Evolutionary conservation across 2,113 vertebrate species (phyloP).

Genomic region (Psophia crepitans): DNA sequence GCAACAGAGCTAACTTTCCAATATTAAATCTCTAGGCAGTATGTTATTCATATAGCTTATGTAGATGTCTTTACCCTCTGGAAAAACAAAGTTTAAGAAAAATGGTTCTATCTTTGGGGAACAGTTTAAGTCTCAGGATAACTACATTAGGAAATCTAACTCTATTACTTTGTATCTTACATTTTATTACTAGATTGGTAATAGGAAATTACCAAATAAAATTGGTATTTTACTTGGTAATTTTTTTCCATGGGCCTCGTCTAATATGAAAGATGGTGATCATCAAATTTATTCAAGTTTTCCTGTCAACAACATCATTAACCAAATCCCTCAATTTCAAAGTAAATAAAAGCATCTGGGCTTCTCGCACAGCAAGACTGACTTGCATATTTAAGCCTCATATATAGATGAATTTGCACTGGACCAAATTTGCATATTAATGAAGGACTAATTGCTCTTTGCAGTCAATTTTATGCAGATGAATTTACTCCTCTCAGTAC

Average conservation of each 20-base stretch:
- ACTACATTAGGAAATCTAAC: conserved; percentile 49
- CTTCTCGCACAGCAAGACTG: conserved; percentile 67
- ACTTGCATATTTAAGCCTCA: conserved; percentile 72
- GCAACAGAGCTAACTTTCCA: conserved; percentile 34
- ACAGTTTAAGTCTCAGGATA: conserved; percentile 50
- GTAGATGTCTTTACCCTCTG: conserved; percentile 58
- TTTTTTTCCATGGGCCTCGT: conserved; percentile 47
- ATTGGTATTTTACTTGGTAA: conserved; percentile 56
- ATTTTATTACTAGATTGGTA: conserved; percentile 65
- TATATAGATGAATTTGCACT: conserved; percentile 72
- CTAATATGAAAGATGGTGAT: conserved; percentile 70
- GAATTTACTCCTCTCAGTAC: conserved; percentile 72
- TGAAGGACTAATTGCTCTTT: conserved; percentile 79
- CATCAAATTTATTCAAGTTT: conserved; percentile 74
- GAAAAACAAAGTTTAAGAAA: conserved; percentile 64
- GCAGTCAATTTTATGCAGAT: conserved; percentile 76
- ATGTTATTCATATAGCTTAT: conserved; percentile 41
- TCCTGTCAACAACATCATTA: conserved; percentile 77
- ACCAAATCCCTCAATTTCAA: conserved; percentile 74
- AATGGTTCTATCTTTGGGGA: conserved; percentile 61
- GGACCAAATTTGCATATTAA: conserved; percentile 78
- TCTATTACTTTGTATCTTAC: conserved; percentile 64
- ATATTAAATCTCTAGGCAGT: conserved; percentile 47
- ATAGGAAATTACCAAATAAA: conserved; percentile 70
- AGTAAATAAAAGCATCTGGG: conserved; percentile 78